Evolutionary conservation across 2,113 vertebrate species (phyloP).

Genomic region (Trinectes maculatus): DNA sequence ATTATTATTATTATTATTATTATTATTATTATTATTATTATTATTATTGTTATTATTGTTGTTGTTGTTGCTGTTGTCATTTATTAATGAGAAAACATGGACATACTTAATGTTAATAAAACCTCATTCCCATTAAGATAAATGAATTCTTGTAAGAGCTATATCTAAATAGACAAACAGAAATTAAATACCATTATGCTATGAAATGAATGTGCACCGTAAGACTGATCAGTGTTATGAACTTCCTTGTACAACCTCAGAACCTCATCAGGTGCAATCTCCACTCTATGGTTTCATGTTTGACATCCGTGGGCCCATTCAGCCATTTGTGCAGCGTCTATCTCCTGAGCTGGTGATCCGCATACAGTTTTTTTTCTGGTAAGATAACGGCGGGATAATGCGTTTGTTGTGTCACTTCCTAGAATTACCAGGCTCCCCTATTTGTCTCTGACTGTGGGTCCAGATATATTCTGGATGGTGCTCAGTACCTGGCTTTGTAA

Average conservation of each 20-base stretch:
- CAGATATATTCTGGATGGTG: conserved; percentile 40
- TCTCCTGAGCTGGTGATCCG: conserved; percentile 19
- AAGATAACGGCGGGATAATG: conserved; percentile 65
- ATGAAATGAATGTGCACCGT: conserved; percentile 11
- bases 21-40: too few relatives aligned
- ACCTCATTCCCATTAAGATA: conserved; percentile 8
- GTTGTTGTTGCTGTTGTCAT: too few relatives aligned
- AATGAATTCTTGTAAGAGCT: background rate
- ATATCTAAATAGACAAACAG: background rate
- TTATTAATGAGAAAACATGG: too few relatives aligned
- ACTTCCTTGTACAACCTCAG: conserved; percentile 37
- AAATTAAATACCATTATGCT: conserved; percentile 18
- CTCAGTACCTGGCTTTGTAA: conserved; percentile 49
- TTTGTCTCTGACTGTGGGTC: conserved; percentile 50
- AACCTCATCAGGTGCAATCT: conserved; percentile 51
- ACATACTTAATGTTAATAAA: background rate
- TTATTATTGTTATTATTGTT: too few relatives aligned
- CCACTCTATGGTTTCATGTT: conserved; percentile 21
- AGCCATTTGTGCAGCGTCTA: conserved; percentile 40
- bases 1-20: too few relatives aligned
- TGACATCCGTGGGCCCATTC: conserved; percentile 7
- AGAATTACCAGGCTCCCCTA: conserved; percentile 51
- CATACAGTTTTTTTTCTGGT: conserved; percentile 46
- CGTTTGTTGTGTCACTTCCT: conserved; percentile 61
- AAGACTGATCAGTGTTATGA: conserved; percentile 36